Base-by-base conservation (phyloP, 2,797 vertebrate species). In the Argyrosomus regius region DNA sequence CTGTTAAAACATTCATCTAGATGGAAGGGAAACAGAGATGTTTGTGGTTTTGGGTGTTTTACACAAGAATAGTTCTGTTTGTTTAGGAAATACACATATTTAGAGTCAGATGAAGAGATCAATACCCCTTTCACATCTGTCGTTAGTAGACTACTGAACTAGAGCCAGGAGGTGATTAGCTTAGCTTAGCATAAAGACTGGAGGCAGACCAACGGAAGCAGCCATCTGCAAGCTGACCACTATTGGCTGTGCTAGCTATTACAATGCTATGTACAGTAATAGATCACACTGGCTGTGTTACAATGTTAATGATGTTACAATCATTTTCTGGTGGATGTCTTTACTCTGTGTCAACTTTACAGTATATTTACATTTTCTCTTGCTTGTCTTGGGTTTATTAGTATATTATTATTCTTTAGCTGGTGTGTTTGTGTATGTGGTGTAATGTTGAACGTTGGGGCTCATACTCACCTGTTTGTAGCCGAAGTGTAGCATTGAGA, bases 401-500 rank as follows among this genome's bases (percentile, higher is more conserved):
- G 1, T 7, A 35, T 35, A 8, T 35, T 35, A 35, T 35, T 35
- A 35, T 56, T 59, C 13, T 35, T 59, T 9, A 45, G 13, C 26
- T 20, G 1, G 35, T 54, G 49, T 12, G 4, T 57, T 31, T 60
- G 5, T 52, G 50, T 26, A 10, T 48, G n/a, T 3, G 12, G 50
- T 54, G 52, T 11, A 35, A 24, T 48, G 26, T 54, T 26, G 12
- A 35, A 11, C 6, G 43, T 13, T 1, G 45, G 7, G 5, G 53
- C 3, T 45, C 58, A 53, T 6, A 74, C 82, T 22, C 49, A 87
- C 87, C 57, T 6, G 16, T 8, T 0, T 35, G 17, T 6, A 14
- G n/a, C 5, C 20, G 8, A 22, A 75, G 24, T 14, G 4, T 41
- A 17, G 83, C 4, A n/a, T 69, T 79, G 31, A 89, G 49, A 49